Percentiles rank a stretch among this genome's conserved stretches.
Evolutionary conservation across 2,113 vertebrate species (phyloP).

Genomic region (Clarias macrocephalus): DNA sequence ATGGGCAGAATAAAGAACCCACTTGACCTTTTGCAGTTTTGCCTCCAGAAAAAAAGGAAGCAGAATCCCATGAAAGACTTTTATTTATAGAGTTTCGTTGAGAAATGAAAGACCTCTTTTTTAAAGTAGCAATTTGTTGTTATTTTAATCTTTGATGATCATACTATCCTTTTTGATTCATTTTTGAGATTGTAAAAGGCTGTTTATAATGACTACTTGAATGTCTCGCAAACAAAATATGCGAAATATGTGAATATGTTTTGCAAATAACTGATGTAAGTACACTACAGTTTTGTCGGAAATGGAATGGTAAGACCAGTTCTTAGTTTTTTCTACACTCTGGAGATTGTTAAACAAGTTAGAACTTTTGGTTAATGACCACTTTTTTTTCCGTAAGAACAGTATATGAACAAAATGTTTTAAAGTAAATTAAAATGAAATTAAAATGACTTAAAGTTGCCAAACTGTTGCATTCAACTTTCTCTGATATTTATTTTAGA

Average conservation of each 20-base stretch:
- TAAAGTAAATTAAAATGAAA: no score
- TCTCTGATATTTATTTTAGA: neutral
- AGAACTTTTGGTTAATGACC: no score
- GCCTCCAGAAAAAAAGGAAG: neutral
- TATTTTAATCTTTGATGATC: neutral
- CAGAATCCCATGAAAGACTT: neutral
- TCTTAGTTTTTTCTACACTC: neutral
- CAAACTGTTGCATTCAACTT: neutral
- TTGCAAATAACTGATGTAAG: neutral
- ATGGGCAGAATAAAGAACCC: neutral
- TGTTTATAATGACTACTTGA: no score
- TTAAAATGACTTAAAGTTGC: no score
- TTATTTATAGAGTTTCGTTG: neutral
- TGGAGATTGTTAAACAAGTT: neutral
- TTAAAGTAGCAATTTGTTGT: neutral
- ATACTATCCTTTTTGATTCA: neutral
- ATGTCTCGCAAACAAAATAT: neutral
- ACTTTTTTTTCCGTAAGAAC: no score
- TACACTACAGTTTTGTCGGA: neutral
- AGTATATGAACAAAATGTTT: no score
- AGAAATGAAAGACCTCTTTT: neutral
- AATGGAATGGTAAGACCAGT: neutral
- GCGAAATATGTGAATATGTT: neutral
- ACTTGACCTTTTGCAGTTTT: slow-evolving; percentile 24
- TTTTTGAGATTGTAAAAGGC: neutral